Conservation (phyloP, 2,888 invertebrate genomes). For the Himalopsyche tibetana region DNA sequence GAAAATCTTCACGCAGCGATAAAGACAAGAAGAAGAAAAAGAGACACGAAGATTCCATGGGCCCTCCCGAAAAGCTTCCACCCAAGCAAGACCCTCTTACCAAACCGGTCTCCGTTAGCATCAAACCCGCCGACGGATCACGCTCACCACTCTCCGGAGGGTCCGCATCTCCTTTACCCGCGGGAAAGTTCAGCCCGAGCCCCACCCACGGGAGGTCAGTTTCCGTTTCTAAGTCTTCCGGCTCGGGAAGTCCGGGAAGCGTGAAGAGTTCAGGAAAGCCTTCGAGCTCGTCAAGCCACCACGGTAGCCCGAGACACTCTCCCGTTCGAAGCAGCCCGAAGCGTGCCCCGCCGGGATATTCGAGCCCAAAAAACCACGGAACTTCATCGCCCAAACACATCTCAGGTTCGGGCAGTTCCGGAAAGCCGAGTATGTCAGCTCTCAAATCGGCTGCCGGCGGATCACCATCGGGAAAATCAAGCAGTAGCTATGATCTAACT, state of each 20-base stretch:
- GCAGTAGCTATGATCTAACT: constrained; percentile 74
- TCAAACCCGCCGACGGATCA: constrained; percentile 80
- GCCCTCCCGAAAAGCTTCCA: constrained; percentile 89
- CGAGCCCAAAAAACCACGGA: constrained; percentile 87
- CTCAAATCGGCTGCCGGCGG: constrained; percentile 86
- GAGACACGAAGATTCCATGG: constrained; percentile 86
- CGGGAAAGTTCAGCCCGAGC: constrained; percentile 84
- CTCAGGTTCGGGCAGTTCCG: constrained; percentile 81
- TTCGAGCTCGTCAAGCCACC: constrained; percentile 76
- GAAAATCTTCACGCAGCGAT: constrained; percentile 69
- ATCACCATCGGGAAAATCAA: constrained; percentile 82
- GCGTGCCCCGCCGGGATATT: constrained; percentile 81
- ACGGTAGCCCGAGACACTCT: constrained; percentile 85
- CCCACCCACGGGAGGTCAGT: constrained; percentile 82
- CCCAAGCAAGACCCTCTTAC: constrained; percentile 83
- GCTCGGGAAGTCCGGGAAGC: constrained; percentile 75
- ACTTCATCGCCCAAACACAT: constrained; percentile 88
- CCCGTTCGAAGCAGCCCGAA: constrained; percentile 87
- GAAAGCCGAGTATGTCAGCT: constrained; percentile 93
- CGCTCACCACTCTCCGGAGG: constrained; percentile 79
- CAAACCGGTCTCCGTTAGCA: constrained; percentile 85
- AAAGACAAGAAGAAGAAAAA: constrained; percentile 86
- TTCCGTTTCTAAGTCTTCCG: constrained; percentile 79
- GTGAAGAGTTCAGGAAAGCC: constrained; percentile 74
- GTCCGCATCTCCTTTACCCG: constrained; percentile 81